Base-by-base conservation (phyloP, 2,888 invertebrate species). In the Odontocerum albicorne region DNA sequence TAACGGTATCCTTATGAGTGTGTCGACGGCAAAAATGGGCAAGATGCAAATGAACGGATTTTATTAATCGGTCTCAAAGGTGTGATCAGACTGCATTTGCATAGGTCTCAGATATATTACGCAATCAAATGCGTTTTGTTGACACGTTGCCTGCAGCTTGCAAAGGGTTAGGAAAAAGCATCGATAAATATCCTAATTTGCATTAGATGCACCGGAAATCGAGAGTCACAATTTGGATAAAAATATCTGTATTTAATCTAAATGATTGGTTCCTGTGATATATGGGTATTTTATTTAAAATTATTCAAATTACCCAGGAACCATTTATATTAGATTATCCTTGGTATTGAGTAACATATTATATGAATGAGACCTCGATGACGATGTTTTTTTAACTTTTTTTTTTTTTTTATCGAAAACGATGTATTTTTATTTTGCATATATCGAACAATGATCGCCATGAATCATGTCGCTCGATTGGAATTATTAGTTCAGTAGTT, bases 211-310 rank as follows among this genome's bases (percentile, higher is more conserved):
- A 21, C 57, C 16, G 57, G 58, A 58, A 55, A 46, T 50, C 43
- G 39, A 44, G 19, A 51, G 36, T 36, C 36, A 27, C 36, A 19
- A 20, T 22, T 35, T 42, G 49, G 33, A 45, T 20, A 15, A 50
- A 32, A 49, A 53, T 53, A 40, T 27, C 46, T 27, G 46, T 32
- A 38, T 58, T 44, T 39, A 46, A 42, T 54, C 51, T 33, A 42
- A 47, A 32, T 46, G 36, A 51, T 55, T 39, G 55, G 55, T 32
- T 54, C 47, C 47, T 40, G 43, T 60, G 57, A 60, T 54, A 49
- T 55, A 60, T 60, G 54, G 32, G 17, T 36, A 17, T 27, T 55
- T 57, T 60, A 60, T 57, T 57, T 38, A 57, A 60, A 60, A 55
- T 47, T 60, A 60, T 60, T 54, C 39, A 43, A 53, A 56, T 49